Evolutionary conservation across 2,113 vertebrate genomes (phyloP).

Genomic region (Cyanoramphus novaezelandiae): DNA sequence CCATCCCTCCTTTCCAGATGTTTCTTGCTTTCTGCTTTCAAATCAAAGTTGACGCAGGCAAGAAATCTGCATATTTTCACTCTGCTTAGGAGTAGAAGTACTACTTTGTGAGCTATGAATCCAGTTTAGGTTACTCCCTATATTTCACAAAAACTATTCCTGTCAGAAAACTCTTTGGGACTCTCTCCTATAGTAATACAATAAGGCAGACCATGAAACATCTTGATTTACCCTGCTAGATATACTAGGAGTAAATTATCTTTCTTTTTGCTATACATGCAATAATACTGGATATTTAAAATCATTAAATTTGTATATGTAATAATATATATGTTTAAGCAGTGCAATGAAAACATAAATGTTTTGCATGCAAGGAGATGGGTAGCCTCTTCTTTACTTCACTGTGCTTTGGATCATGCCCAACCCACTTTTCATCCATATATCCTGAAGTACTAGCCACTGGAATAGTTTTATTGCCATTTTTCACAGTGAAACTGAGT

Average conservation of each 20-base stretch:
- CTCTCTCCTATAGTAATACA: background rate
- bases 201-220: background rate
- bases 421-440: background rate
- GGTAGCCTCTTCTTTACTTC: background rate
- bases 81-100: background rate
- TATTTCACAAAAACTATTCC: background rate
- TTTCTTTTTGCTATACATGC: background rate
- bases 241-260: background rate
- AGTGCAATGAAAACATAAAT: background rate
- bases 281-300: background rate
- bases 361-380: background rate
- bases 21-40: background rate
- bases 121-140: background rate
- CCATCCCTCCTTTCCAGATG: background rate
- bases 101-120: background rate
- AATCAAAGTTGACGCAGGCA: background rate
- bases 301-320: background rate
- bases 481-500: background rate
- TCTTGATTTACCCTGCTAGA: background rate
- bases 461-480: background rate
- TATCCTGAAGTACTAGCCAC: background rate
- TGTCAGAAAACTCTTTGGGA: background rate
- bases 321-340: background rate
- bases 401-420: background rate
- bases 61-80: background rate